These are phyloP conservation scores for Gadus macrocephalus DNA, from an alignment of 2,113 vertebrate species.

Conservation along the genomic window DNA sequence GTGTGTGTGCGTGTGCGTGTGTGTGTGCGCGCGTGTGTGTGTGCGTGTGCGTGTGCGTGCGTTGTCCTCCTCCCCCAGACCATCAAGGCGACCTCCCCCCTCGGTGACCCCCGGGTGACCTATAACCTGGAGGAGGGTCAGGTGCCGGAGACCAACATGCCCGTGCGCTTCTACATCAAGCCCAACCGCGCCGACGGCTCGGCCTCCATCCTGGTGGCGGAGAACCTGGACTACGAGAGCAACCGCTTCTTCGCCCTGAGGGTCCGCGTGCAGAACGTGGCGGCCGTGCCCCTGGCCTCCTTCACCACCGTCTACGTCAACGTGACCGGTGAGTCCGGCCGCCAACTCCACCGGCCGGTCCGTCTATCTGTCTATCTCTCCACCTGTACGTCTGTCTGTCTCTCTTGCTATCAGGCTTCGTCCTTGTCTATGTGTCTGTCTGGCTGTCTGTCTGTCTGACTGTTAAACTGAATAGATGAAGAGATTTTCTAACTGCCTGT, in stretches of 20 bases:
- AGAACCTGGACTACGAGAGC: conserved; percentile 84
- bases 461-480: not conserved
- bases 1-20: not conserved
- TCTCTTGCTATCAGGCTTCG: not conserved
- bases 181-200: conserved; percentile 83
- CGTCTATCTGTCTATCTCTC: not conserved
- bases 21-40: too few species aligned
- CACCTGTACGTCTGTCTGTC: not conserved
- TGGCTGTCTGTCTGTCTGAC: not conserved
- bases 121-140: conserved; percentile 88
- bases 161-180: conserved; percentile 85
- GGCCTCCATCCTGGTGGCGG: conserved; percentile 82
- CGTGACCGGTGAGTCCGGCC: conserved; percentile 74
- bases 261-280: conserved; percentile 82
- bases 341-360: not conserved
- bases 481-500: not conserved
- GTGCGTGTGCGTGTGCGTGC: not conserved
- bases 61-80: conserved; percentile 62
- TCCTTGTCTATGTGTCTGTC: not conserved
- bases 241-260: conserved; percentile 78
- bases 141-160: conserved; percentile 87
- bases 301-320: conserved; percentile 83
- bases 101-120: conserved; percentile 82
- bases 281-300: conserved; percentile 80
- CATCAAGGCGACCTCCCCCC: conserved; percentile 80